Evolutionary conservation across 2,797 vertebrate genomes (phyloP).

Genomic region (Xiphorhynchus erythropygius): DNA sequence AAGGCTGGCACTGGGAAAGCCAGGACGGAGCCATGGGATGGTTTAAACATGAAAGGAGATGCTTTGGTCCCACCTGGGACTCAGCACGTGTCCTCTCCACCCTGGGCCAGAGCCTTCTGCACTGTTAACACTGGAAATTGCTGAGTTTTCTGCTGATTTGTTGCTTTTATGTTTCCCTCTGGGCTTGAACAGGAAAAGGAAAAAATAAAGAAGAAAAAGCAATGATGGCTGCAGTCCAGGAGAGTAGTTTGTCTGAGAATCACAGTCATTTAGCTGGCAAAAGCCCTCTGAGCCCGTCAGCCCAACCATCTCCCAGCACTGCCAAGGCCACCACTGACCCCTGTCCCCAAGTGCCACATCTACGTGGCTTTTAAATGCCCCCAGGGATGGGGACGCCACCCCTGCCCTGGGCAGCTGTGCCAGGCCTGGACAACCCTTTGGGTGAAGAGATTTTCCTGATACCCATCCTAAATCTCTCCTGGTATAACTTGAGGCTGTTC

Average conservation of each 20-base stretch:
- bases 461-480: fast-evolving
- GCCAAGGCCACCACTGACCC: neutral
- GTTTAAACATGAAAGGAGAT: neutral
- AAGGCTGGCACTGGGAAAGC: neutral
- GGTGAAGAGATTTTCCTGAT: neutral
- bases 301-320: neutral
- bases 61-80: neutral
- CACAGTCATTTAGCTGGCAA: neutral
- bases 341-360: neutral
- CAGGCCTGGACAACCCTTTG: neutral
- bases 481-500: neutral
- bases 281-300: neutral
- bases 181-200: neutral
- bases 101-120: neutral
- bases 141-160: neutral
- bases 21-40: neutral
- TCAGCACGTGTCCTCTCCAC: neutral
- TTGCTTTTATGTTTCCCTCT: neutral
- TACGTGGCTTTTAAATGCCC: fast-evolving
- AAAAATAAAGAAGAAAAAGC: neutral
- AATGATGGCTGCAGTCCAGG: neutral
- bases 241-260: neutral
- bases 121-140: neutral
- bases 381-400: neutral
- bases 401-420: neutral